Evolutionary conservation across 2,113 vertebrate genomes (phyloP).

Genomic region (Regulus satrapa): DNA sequence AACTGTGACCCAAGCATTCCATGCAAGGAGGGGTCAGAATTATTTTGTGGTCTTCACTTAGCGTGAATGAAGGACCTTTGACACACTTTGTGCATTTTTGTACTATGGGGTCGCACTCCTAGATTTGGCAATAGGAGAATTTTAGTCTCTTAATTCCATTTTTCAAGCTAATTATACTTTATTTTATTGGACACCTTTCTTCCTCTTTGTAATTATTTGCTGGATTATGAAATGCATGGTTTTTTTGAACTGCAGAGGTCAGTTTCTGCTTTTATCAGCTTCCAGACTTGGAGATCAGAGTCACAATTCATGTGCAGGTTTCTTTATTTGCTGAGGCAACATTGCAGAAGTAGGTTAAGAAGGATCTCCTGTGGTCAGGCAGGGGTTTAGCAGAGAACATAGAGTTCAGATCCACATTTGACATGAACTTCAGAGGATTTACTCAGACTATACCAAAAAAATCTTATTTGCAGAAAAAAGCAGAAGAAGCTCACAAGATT

Average conservation of each 20-base stretch:
- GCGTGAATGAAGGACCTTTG: not conserved
- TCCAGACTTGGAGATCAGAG: not conserved
- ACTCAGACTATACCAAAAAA: not conserved
- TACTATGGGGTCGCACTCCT: not conserved
- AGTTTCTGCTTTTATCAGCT: not conserved
- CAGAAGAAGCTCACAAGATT: slow-evolving; percentile 98
- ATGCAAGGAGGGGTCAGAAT: not conserved
- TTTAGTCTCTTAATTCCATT: not conserved
- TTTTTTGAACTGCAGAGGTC: not conserved
- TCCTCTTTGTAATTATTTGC: not conserved
- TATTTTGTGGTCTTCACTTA: not conserved
- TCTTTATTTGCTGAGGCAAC: not conserved
- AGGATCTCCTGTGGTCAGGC: not conserved
- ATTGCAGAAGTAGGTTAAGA: not conserved
- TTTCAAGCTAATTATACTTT: not conserved
- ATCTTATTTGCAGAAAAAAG: slow-evolving; percentile 89
- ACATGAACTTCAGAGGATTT: not conserved
- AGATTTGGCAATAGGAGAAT: not conserved
- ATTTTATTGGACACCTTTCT: not conserved
- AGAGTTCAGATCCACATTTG: not conserved
- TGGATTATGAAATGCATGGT: not conserved
- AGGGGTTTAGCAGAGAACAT: not conserved
- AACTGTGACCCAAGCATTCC: not conserved
- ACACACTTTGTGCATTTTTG: not conserved
- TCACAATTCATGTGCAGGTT: not conserved